A percentile compares a stretch with the other conserved stretches of the same genome.
Conservation (phyloP, 2,888 invertebrate genomes). For the Neoscelio sp. region DNA sequence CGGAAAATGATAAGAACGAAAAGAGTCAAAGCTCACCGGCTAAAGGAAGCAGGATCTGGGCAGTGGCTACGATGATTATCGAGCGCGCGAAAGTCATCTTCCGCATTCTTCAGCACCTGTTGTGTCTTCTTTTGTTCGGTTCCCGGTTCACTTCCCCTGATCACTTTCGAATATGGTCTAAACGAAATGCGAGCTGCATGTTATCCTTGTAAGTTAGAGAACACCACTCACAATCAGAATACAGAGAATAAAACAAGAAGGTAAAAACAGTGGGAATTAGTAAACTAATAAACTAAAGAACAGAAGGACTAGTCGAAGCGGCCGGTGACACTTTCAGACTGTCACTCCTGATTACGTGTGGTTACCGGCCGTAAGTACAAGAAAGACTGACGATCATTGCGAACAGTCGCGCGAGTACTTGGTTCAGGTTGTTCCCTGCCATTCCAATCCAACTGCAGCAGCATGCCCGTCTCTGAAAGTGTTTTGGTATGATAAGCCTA, state of each 20-base stretch:
- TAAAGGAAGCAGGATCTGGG: conserved; percentile 73
- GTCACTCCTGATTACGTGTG: conserved; percentile 69
- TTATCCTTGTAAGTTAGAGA: no score
- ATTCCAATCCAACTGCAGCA: conserved; percentile 65
- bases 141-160: conserved; percentile 39
- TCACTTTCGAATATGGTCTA: conserved; percentile 18
- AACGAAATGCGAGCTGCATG: conserved; percentile 30
- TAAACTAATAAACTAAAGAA: no score
- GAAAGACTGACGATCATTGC: conserved; percentile 79
- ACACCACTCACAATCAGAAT: no score
- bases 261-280: no score
- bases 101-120: conserved; percentile 53
- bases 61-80: conserved; percentile 74
- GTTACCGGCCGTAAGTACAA: conserved; percentile 78
- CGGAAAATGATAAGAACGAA: no score
- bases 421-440: conserved; percentile 70
- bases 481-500: conserved; percentile 62
- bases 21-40: conserved; percentile 77
- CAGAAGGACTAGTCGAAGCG: no score
- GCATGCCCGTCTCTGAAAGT: conserved; percentile 55
- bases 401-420: conserved; percentile 54
- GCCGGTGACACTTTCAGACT: conserved; percentile 36
- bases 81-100: conserved; percentile 74
- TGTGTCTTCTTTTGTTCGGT: conserved; percentile 1
- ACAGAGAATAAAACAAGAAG: no score